Evolutionary conservation across 2,888 invertebrate genomes (phyloP).

Genomic region (Arrhopalites spinosus): DNA sequence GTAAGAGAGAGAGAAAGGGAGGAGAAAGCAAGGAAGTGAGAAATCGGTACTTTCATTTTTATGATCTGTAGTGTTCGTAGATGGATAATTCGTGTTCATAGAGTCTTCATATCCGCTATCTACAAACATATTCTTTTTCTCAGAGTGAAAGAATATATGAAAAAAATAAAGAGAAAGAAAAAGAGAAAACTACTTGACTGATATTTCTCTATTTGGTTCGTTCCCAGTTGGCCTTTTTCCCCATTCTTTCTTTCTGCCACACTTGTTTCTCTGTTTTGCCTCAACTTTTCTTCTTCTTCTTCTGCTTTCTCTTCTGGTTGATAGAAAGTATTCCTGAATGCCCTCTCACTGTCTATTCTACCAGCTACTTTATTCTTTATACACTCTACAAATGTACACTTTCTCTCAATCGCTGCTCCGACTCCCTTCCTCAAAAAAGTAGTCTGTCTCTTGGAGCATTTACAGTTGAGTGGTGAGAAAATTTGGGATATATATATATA

Average conservation of each 20-base stretch:
- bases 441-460: not conserved
- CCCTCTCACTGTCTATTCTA: conserved; percentile 12
- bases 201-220: conserved; percentile 22
- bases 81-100: conserved; percentile 44
- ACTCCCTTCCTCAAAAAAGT: not conserved
- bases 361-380: not conserved
- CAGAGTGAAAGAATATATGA: not conserved
- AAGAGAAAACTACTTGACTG: not conserved
- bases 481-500: conserved; percentile 6
- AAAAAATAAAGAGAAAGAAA: not conserved
- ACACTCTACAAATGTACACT: not conserved
- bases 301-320: conserved; percentile 36
- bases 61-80: conserved; percentile 40
- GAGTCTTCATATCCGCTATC: not conserved
- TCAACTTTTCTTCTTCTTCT: conserved; percentile 1
- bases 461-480: conserved; percentile 29
- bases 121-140: not conserved
- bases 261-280: not conserved
- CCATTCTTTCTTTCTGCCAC: not conserved
- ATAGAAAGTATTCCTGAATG: conserved; percentile 36
- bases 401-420: not conserved
- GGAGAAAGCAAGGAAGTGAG: conserved; percentile 21
- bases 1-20: not conserved
- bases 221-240: conserved; percentile 36
- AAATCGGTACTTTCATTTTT: conserved; percentile 37